Percentiles rank a stretch among this genome's conserved stretches.
These are phyloP conservation scores for Petrolisthes cinctipes DNA, from an alignment of 2,888 invertebrate species.

Conservation along the genomic window DNA sequence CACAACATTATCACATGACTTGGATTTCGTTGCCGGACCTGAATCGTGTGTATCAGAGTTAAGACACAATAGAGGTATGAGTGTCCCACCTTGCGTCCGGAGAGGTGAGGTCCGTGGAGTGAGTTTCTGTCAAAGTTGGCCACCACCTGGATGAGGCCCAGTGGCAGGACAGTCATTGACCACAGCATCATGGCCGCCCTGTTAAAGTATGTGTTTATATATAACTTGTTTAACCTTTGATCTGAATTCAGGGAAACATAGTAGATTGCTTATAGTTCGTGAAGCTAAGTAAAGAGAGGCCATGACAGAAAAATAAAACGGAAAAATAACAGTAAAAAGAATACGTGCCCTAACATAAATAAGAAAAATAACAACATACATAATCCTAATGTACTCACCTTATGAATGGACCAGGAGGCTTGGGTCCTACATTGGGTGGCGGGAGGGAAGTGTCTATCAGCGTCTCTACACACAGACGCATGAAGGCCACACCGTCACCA, in stretches of 20 bases:
- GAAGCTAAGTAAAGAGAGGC: too few species aligned
- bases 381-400: not conserved
- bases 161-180: constrained; percentile 52
- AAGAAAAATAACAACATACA: not conserved
- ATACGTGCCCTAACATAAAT: not conserved
- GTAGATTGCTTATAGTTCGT: too few species aligned
- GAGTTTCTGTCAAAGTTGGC: constrained; percentile 42
- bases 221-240: not conserved
- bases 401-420: constrained; percentile 12
- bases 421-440: not conserved
- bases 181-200: constrained; percentile 38
- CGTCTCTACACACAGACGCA: constrained; percentile 53
- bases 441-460: constrained; percentile 48
- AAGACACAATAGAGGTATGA: not conserved
- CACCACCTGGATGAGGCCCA: constrained; percentile 49
- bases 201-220: not conserved
- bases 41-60: not conserved
- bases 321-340: not conserved
- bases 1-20: not conserved
- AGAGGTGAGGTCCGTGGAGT: constrained; percentile 52
- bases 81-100: constrained; percentile 50
- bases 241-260: too few species aligned
- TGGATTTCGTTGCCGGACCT: not conserved
- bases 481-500: constrained; percentile 60
- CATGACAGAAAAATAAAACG: not conserved